Percentiles rank a stretch among this genome's conserved stretches.
These are phyloP conservation scores for Camponotus pennsylvanicus DNA, from an alignment of 1,140 invertebrate genomes.

Conservation along the genomic window DNA sequence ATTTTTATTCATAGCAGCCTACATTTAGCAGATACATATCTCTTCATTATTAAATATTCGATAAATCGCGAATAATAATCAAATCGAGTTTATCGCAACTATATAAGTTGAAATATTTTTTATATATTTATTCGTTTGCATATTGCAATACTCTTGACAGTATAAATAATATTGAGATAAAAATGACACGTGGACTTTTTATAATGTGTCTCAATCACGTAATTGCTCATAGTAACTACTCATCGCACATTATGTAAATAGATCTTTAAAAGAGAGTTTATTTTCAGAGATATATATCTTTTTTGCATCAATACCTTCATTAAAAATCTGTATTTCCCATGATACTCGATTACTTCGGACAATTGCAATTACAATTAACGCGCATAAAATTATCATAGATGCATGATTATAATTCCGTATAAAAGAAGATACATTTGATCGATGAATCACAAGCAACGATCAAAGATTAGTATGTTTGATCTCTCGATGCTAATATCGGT, in stretches of 20 bases:
- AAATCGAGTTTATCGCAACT: not conserved
- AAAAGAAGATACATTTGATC: not conserved
- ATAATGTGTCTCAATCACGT: conserved; percentile 35
- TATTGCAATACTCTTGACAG: conserved; percentile 9
- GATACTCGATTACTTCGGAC: not conserved
- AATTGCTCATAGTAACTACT: not conserved
- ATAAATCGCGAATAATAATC: not conserved
- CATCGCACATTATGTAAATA: not conserved
- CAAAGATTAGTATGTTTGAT: conserved; percentile 4
- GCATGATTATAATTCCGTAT: not conserved
- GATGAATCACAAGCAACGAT: not conserved
- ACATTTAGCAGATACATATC: not conserved
- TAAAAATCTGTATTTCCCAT: not conserved
- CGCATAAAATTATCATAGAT: conserved; percentile 7
- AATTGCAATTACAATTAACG: not conserved
- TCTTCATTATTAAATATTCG: not conserved
- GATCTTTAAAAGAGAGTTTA: not conserved
- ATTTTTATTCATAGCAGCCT: not conserved
- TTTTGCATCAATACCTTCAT: not conserved
- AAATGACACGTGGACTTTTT: conserved; percentile 26
- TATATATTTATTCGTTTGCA: conserved; percentile 30
- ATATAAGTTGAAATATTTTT: conserved; percentile 43
- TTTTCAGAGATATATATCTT: not conserved
- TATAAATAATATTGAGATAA: conserved; percentile 54
- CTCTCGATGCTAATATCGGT: not conserved